Base-by-base conservation (phyloP, 2,113 vertebrate genomes). In the Heterotis niloticus region DNA sequence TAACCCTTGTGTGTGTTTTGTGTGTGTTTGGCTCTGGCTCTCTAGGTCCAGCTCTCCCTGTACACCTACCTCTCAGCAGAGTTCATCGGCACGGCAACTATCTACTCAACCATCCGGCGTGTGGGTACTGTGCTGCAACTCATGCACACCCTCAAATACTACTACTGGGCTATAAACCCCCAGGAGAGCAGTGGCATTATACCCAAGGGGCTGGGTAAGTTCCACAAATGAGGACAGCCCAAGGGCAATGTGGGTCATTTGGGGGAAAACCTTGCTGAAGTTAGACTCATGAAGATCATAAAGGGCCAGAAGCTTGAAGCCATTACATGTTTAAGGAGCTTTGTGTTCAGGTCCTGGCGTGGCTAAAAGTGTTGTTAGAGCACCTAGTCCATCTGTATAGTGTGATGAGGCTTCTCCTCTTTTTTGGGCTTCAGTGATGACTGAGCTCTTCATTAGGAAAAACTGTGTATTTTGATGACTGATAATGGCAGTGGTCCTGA, bases 91-190 rank as follows among this genome's bases (percentile, higher is more conserved):
- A 99, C 98, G 10, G 96, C 98, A 76, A 99, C 98, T 0, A 99
- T 99, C 87, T 99, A 99, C 81, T 96, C 94, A 82, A 99, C 98
- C 82, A 99, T 99, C 80, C 95, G 98, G 28, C 93, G 98, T 51
- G 97, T 99, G 10, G 97, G 98, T 80, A 99, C 98, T 0, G 98
- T 99, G 68, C 91, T 99, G 86, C 98, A 99, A 89, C 90, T 99
- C 77, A 99, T 99, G 98, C 97, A 99, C 89, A 99, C 98, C 0
- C 90, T 99, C 29, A 99, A 99, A 88, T 99, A 99, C 86, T 99
- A 99, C 93, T 99, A 99, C 93, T 99, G 98, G 98, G 98, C 96
- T 77, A 91, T 94, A 83, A 98, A 98, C 87, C 97, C 97, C 34
- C 89, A 94, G 77, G 97, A 99, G 62, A 95, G 95, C 88, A 99